phyloP scores from a whole-genome alignment of 2,113 vertebrate species.

The Kobus ellipsiprymnus region DNA sequence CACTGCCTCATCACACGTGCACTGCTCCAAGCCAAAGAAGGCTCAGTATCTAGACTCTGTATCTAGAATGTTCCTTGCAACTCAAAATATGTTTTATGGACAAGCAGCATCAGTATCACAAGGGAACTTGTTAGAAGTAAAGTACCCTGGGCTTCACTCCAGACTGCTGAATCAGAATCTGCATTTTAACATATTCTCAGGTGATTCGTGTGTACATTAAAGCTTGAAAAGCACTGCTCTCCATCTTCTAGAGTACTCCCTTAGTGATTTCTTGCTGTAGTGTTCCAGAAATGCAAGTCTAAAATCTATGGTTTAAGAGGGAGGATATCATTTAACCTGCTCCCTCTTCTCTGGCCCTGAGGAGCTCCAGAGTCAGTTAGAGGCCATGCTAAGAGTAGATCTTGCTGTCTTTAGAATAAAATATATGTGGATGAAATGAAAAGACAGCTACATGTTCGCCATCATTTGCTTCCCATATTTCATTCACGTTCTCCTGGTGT shows the following conservation, averaged over 20 bases:
- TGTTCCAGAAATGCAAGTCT: neutral
- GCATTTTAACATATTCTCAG: slow-evolving; percentile 2
- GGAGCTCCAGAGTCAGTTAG: neutral
- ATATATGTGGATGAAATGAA: neutral
- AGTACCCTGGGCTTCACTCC: neutral
- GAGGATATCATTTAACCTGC: neutral
- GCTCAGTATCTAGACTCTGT: neutral
- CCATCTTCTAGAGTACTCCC: neutral
- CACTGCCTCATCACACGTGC: neutral
- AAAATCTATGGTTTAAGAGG: slow-evolving; percentile 9
- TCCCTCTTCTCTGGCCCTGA: neutral
- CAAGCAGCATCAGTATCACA: neutral
- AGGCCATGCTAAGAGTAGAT: neutral
- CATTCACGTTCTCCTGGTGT: neutral
- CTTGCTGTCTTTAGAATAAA: slow-evolving; percentile 15
- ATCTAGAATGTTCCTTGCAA: neutral
- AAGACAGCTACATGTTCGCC: neutral
- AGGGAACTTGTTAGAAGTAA: slow-evolving; percentile 10
- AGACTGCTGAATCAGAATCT: slow-evolving; percentile 23
- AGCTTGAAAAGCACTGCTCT: neutral
- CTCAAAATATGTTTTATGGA: neutral
- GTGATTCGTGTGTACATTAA: neutral
- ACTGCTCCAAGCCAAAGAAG: neutral
- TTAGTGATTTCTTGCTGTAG: neutral
- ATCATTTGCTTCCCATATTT: neutral